phyloP scores from a whole-genome alignment of 1,140 invertebrate species.

The Danaus plexippus region DNA sequence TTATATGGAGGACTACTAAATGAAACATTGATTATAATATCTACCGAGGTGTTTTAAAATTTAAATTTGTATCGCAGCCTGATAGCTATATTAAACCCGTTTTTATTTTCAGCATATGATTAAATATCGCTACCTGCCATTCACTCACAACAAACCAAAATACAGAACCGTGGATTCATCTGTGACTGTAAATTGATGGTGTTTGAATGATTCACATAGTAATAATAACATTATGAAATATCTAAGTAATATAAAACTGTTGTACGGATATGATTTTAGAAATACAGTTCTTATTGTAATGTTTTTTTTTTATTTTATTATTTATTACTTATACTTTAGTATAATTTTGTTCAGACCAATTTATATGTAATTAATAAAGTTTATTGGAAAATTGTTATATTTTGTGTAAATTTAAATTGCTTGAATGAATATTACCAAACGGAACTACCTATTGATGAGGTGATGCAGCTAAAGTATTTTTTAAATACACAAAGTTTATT shows the following conservation, averaged over 20 bases:
- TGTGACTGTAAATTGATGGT: constrained; percentile 57
- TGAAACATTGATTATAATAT: neutral
- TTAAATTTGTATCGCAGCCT: neutral
- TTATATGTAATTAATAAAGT: too few species aligned
- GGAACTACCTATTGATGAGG: too few species aligned
- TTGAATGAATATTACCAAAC: too few species aligned
- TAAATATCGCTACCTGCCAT: constrained; percentile 98
- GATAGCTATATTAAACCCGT: constrained; percentile 7
- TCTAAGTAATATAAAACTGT: constrained; percentile 58
- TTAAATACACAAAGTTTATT: too few species aligned
- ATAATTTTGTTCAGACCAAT: too few species aligned
- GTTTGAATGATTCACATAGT: constrained; percentile 9
- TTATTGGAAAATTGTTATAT: too few species aligned
- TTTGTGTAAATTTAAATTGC: too few species aligned
- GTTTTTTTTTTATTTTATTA: constrained; percentile 48
- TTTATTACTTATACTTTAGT: constrained; percentile 21
- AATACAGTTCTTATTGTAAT: constrained; percentile 66
- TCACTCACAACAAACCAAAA: constrained; percentile 97
- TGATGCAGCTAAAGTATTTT: too few species aligned
- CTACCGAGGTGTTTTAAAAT: neutral
- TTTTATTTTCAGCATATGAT: constrained; percentile 95
- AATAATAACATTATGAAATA: constrained; percentile 27
- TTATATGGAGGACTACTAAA: neutral
- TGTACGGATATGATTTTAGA: constrained; percentile 62
- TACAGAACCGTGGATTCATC: constrained; percentile 80